phyloP scores from a whole-genome alignment of 2,797 vertebrate species.

The Dryobates pubescens region DNA sequence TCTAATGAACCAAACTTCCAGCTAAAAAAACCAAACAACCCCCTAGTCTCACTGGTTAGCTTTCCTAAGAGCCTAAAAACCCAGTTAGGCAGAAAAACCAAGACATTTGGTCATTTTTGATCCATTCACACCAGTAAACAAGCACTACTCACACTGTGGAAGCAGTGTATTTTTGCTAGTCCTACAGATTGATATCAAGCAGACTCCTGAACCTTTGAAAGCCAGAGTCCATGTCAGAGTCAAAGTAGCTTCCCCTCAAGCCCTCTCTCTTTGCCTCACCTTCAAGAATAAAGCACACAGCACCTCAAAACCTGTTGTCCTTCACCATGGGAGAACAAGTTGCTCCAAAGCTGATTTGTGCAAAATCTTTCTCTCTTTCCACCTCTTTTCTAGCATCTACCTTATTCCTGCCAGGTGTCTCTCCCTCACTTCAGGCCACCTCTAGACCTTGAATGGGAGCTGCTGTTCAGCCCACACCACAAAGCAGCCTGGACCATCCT shows the following conservation, averaged over 20 bases:
- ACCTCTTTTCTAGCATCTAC: neutral
- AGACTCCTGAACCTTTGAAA: neutral
- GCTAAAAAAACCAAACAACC: neutral
- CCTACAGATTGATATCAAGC: neutral
- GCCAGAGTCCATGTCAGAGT: neutral
- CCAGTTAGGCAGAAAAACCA: neutral
- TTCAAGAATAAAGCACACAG: neutral
- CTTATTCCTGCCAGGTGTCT: neutral
- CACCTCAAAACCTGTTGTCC: neutral
- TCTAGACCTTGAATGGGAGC: neutral
- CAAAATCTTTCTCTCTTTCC: neutral
- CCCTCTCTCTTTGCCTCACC: neutral
- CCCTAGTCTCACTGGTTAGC: neutral
- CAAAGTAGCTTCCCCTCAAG: neutral
- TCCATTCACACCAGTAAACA: neutral
- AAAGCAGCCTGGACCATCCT: neutral
- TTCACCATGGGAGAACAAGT: neutral
- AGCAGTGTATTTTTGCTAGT: neutral
- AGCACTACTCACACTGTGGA: neutral
- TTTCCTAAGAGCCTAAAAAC: slow-evolving; percentile 15
- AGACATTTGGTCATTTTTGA: neutral
- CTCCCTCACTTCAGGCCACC: neutral
- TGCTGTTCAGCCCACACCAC: neutral
- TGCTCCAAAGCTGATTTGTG: neutral
- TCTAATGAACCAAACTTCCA: neutral